Evolutionary conservation across 2,888 invertebrate genomes (phyloP), one percentile per base, ranked within the genome.

Genomic region (Meganola albula): DNA sequence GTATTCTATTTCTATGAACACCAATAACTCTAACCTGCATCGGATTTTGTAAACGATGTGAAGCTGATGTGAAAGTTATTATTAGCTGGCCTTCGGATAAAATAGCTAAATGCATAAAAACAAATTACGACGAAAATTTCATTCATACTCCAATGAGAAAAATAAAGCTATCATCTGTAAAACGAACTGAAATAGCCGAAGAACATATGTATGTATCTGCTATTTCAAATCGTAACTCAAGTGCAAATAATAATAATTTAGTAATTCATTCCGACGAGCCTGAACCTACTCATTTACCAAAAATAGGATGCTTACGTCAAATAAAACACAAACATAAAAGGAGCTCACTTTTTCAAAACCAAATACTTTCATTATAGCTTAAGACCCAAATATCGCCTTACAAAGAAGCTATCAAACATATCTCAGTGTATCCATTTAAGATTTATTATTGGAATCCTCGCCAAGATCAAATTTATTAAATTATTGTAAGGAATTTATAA

Each of bases 281-380:
- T 37, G 44, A 44, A 37, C 39, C 41, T 13, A 8, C 37, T 23
- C 37, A 38, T 30, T 21, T 40, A 32, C 43, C 43, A 22, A 47
- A 38, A 27, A 30, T 28, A n/a, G 38, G 38, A 9, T 31, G 29
- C 16, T 25, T 46, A 30, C 23, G 46, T 11, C 46, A 46, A 36
- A 46, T 43, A 31, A 43, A 46, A 30, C 30, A 40, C 25, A 42
- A 46, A 35, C n/a, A 31, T 21, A 35, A 36, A 11, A 30, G 27
- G 24, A 40, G 33, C 23, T 35, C 33, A 27, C 20, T 31, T 33
- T 46, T 31, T 29, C 12, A n/a, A 27, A 40, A 46, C 25, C 40
- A 27, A 31, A 35, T 40, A 24, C 28, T 42, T 16, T 37, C 42
- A 16, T 40, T 46, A 28, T 46, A 42, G 42, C 26, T 40, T 34